Evolutionary conservation across 2,113 vertebrate genomes (phyloP).

Genomic region (Ginglymostoma cirratum): DNA sequence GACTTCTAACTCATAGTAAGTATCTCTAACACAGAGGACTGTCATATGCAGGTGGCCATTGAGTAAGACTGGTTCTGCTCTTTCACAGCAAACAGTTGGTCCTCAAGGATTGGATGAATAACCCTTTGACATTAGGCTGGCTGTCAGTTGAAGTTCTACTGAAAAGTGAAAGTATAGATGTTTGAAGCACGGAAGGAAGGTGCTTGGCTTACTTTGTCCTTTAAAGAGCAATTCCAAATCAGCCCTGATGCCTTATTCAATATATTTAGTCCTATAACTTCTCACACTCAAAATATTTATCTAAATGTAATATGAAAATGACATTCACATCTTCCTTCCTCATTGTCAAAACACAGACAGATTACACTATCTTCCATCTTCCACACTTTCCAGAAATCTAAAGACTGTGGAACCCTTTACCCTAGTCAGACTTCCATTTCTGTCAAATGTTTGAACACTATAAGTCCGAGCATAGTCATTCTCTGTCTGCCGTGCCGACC

Average conservation of each 20-base stretch:
- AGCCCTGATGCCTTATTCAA: not conserved
- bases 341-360: not conserved
- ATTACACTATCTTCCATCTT: not conserved
- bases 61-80: not conserved
- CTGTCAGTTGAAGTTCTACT: not conserved
- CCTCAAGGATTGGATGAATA: not conserved
- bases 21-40: not conserved
- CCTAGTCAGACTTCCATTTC: not conserved
- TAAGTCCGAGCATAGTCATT: not conserved
- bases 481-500: no score
- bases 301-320: not conserved
- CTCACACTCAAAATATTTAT: not conserved
- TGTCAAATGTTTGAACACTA: not conserved
- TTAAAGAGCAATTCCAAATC: not conserved
- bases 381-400: not conserved
- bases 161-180: not conserved
- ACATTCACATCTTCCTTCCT: not conserved
- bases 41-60: not conserved
- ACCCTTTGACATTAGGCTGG: no score
- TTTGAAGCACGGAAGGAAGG: not conserved
- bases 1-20: not conserved
- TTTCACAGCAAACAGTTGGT: not conserved
- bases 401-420: not conserved
- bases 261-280: not conserved
- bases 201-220: not conserved